Evolutionary conservation across 2,113 vertebrate species (phyloP).

Genomic region (Gallinago paraguaiae): DNA sequence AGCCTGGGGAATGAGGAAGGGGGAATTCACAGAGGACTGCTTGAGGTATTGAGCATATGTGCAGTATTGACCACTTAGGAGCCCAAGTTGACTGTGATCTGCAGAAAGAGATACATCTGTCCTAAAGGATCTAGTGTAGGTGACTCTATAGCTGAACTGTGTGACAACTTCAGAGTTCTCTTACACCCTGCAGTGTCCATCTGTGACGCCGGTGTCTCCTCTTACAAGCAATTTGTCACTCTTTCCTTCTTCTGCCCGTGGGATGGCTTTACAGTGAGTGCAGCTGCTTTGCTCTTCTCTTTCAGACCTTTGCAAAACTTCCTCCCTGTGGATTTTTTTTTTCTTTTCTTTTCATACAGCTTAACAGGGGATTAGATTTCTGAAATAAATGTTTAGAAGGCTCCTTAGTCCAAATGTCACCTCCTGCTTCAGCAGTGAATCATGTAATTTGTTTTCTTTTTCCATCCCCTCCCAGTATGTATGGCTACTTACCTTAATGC

Average conservation of each 20-base stretch:
- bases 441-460: slow-evolving; percentile 24
- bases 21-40: neutral
- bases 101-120: neutral
- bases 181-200: neutral
- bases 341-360: neutral
- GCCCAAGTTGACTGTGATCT: neutral
- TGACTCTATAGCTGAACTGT: neutral
- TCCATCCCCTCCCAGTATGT: neutral
- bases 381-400: neutral
- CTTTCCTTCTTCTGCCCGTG: neutral
- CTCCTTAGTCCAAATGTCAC: slow-evolving; percentile 17
- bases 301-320: neutral
- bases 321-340: neutral
- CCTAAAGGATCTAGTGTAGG: neutral
- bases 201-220: neutral
- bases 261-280: neutral
- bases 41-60: neutral
- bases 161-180: neutral
- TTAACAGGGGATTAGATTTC: neutral
- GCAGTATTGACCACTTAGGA: neutral
- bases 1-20: neutral
- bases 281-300: neutral
- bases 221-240: neutral
- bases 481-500: slow-evolving; percentile 15
- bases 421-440: slow-evolving; percentile 33